These are phyloP conservation scores for Heterohyrax brucei DNA, from an alignment of 2,797 vertebrate genomes.

Conservation along the genomic window DNA sequence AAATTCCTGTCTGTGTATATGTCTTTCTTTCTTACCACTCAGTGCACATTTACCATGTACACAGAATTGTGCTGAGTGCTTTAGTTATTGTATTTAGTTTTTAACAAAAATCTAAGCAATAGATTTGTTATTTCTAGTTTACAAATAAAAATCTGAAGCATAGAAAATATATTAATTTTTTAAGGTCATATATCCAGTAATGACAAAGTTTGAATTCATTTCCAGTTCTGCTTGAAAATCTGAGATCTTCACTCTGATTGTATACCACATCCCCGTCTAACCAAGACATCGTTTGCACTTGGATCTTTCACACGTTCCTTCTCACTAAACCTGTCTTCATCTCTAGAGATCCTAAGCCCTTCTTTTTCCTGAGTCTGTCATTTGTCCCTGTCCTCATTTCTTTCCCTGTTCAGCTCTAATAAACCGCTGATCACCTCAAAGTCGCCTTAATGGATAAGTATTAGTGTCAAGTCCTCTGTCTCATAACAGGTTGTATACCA, in stretches of 20 bases:
- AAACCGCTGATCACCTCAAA: neutral
- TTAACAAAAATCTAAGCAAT: neutral
- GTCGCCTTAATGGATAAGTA: neutral
- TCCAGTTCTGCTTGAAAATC: neutral
- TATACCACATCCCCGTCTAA: neutral
- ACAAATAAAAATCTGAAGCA: neutral
- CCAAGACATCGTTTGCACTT: neutral
- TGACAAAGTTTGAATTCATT: neutral
- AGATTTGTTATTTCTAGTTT: neutral
- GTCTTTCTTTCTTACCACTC: neutral
- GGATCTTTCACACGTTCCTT: neutral
- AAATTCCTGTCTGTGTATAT: neutral
- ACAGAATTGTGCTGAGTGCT: neutral
- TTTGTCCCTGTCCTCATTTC: neutral
- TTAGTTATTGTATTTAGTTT: neutral
- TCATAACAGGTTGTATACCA: neutral
- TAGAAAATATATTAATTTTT: conserved; percentile 31
- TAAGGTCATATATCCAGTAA: neutral
- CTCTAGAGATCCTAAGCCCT: neutral
- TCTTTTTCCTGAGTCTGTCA: neutral
- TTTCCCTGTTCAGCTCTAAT: neutral
- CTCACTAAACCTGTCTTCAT: neutral
- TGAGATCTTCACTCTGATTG: neutral
- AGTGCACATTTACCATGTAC: neutral
- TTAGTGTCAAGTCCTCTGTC: neutral